Evolutionary conservation across 2,797 vertebrate species (phyloP).

Genomic region (Hafferia zeledoni): DNA sequence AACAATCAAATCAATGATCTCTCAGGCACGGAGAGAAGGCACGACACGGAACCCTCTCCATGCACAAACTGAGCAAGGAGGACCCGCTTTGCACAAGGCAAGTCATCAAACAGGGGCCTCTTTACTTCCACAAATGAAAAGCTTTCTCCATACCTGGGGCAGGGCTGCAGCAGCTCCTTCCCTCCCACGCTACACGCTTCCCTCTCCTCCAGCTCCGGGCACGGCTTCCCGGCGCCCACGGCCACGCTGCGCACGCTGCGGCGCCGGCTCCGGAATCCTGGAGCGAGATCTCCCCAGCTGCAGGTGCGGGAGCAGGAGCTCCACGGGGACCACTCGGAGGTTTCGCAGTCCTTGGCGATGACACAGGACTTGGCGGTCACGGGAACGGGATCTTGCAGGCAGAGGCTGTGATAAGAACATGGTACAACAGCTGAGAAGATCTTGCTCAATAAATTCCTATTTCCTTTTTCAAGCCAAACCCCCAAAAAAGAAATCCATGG

Average conservation of each 20-base stretch:
- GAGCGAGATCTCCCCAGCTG: constrained; percentile 77
- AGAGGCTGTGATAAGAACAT: constrained; percentile 82
- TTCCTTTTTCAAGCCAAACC: neutral
- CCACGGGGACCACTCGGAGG: constrained; percentile 89
- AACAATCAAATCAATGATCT: neutral
- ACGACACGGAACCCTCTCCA: fast-evolving
- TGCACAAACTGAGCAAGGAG: fast-evolving
- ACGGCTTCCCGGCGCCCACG: constrained; percentile 79
- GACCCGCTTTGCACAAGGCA: neutral
- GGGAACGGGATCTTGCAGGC: constrained; percentile 80
- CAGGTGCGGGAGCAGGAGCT: constrained; percentile 89
- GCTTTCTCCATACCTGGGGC: constrained; percentile 85
- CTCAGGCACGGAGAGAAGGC: neutral
- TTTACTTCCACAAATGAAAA: neutral
- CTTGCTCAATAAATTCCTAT: neutral
- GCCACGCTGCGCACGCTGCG: constrained; percentile 80
- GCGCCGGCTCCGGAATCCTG: constrained; percentile 86
- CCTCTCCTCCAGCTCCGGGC: constrained; percentile 87
- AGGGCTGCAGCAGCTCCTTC: constrained; percentile 84
- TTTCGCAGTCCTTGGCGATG: constrained; percentile 88
- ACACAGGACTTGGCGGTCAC: constrained; percentile 87
- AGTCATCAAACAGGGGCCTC: neutral
- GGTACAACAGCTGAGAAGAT: neutral
- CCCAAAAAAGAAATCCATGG: neutral
- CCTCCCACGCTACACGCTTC: constrained; percentile 86